These are phyloP conservation scores for Acropternis orthonyx DNA, from an alignment of 2,797 vertebrate genomes.

Conservation along the genomic window DNA sequence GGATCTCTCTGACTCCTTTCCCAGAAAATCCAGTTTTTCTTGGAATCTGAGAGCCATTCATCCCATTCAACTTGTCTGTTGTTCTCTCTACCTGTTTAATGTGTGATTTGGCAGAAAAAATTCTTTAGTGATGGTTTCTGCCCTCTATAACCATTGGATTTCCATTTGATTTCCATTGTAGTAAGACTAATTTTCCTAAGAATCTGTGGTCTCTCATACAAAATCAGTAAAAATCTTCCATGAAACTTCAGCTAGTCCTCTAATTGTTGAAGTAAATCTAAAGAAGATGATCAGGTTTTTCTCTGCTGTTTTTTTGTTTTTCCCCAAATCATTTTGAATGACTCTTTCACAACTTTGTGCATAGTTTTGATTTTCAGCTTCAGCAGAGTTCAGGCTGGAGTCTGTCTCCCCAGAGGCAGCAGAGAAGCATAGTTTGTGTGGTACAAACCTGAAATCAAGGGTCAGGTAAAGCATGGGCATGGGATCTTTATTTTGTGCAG, in stretches of 20 bases:
- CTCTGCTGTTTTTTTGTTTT: neutral
- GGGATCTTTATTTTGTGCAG: neutral
- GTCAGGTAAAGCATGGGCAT: neutral
- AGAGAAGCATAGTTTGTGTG: neutral
- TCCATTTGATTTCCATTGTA: neutral
- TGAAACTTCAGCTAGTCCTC: neutral
- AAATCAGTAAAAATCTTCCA: neutral
- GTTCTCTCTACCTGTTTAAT: neutral
- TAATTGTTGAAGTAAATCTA: neutral
- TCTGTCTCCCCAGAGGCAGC: neutral
- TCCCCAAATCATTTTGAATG: neutral
- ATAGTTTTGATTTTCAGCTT: neutral
- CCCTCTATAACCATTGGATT: neutral
- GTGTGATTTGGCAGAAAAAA: neutral
- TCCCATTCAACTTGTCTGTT: neutral
- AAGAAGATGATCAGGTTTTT: neutral
- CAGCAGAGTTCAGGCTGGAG: neutral
- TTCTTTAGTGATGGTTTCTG: neutral
- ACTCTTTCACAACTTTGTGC: neutral
- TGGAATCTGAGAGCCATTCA: neutral
- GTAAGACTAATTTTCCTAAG: neutral
- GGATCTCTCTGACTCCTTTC: neutral
- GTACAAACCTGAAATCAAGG: neutral
- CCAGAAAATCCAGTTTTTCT: neutral
- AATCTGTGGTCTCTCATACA: neutral